These are phyloP conservation scores for Luperina nickerlii DNA, from an alignment of 2,888 invertebrate species.

Conservation along the genomic window DNA sequence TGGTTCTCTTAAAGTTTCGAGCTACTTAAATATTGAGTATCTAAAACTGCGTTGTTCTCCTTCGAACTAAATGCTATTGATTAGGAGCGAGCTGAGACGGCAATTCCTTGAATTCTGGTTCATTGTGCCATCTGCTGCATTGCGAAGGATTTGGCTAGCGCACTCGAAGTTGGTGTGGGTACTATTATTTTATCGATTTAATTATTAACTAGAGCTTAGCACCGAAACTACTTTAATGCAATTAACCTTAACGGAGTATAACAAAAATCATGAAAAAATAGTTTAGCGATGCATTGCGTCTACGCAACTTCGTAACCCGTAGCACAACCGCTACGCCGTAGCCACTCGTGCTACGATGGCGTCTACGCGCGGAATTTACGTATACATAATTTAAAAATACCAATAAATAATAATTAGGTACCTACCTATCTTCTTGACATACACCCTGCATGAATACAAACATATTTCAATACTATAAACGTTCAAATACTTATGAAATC, in stretches of 20 bases:
- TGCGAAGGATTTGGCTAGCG: slow-evolving; percentile 40
- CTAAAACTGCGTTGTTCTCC: slow-evolving; percentile 17
- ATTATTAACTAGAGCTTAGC: slow-evolving; percentile 8
- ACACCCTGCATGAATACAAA: not conserved
- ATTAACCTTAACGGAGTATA: not conserved
- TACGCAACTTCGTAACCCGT: slow-evolving; percentile 4
- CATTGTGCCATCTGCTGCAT: slow-evolving; percentile 57
- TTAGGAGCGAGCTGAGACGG: slow-evolving; percentile 34
- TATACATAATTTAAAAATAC: not conserved
- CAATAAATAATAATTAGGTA: not conserved
- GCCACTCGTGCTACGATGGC: slow-evolving; percentile 1
- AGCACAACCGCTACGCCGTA: slow-evolving; percentile 29
- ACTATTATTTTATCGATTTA: slow-evolving; percentile 5
- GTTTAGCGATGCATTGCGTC: not conserved
- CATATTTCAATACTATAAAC: not conserved
- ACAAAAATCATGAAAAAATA: not conserved
- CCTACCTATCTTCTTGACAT: not conserved
- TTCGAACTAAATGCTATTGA: slow-evolving; percentile 47
- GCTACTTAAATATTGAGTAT: slow-evolving; percentile 24
- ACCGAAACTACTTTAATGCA: not conserved
- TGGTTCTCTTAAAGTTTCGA: slow-evolving; percentile 14
- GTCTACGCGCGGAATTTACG: not conserved
- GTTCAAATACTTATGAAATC: not conserved
- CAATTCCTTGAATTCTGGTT: slow-evolving; percentile 49
- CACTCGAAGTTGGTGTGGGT: not conserved